A percentile compares a stretch with the other conserved stretches of the same genome.
These are phyloP conservation scores for Amphipyra berbera DNA, from an alignment of 2,888 invertebrate genomes.

Conservation along the genomic window DNA sequence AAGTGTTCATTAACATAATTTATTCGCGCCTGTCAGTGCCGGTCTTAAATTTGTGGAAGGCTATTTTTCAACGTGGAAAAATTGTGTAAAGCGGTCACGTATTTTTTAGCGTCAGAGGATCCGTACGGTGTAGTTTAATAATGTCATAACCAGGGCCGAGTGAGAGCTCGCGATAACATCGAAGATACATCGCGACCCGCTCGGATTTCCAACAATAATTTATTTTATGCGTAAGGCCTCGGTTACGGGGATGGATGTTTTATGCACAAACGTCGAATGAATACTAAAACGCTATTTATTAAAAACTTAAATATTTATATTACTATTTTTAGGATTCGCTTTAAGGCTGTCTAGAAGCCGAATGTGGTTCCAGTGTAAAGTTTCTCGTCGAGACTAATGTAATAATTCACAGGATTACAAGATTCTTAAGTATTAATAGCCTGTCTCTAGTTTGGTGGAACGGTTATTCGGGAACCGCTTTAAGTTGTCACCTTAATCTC, in stretches of 20 bases:
- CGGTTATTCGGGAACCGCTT: slow-evolving; percentile 37
- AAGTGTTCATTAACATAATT: slow-evolving; percentile 88
- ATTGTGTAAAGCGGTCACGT: slow-evolving; percentile 87
- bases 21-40: slow-evolving; percentile 87
- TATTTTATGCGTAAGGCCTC: slow-evolving; percentile 81
- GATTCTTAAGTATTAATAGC: slow-evolving; percentile 50
- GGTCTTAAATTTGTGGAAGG: slow-evolving; percentile 86
- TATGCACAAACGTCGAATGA: slow-evolving; percentile 74
- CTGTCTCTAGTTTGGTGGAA: slow-evolving; percentile 24
- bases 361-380: slow-evolving; percentile 12
- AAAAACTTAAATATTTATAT: slow-evolving; percentile 21
- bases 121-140: slow-evolving; percentile 82
- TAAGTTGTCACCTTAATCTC: slow-evolving; percentile 49
- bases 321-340: slow-evolving; percentile 1
- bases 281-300: slow-evolving; percentile 69
- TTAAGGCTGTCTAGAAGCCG: background rate
- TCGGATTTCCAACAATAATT: slow-evolving; percentile 81
- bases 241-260: slow-evolving; percentile 73
- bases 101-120: slow-evolving; percentile 83
- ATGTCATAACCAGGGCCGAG: slow-evolving; percentile 83
- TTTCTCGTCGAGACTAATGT: slow-evolving; percentile 15
- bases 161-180: slow-evolving; percentile 77
- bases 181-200: slow-evolving; percentile 74
- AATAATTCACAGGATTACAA: slow-evolving; percentile 46
- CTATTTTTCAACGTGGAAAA: slow-evolving; percentile 83